These are phyloP conservation scores for Dicerorhinus sumatrensis DNA, from an alignment of 2,113 vertebrate species.

Conservation along the genomic window DNA sequence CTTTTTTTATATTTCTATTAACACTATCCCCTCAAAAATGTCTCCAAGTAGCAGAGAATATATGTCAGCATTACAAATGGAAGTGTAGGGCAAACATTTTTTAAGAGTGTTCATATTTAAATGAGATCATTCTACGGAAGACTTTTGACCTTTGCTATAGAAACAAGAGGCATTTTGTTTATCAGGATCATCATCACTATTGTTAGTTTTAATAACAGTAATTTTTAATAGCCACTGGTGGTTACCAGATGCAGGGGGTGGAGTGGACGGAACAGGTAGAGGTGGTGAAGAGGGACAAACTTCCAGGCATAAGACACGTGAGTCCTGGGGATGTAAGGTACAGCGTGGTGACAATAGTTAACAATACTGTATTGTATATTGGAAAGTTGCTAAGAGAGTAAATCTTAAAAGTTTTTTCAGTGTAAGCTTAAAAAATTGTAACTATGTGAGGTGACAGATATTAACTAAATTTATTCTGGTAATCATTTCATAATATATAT, in stretches of 20 bases:
- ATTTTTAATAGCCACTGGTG: neutral
- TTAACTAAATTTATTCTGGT: neutral
- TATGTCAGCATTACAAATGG: neutral
- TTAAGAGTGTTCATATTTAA: neutral
- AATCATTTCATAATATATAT: neutral
- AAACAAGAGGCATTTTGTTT: neutral
- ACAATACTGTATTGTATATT: neutral
- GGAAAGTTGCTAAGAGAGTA: neutral
- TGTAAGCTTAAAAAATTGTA: neutral
- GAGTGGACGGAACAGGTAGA: neutral
- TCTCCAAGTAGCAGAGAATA: neutral
- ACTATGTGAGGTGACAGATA: neutral
- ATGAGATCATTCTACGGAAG: neutral
- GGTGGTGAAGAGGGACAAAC: neutral
- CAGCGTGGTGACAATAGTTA: neutral
- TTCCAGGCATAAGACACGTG: neutral
- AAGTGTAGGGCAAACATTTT: neutral
- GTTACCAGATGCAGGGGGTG: neutral
- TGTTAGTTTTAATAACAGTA: neutral
- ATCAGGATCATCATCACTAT: neutral
- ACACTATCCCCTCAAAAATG: neutral
- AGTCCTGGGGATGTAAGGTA: neutral
- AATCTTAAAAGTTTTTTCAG: neutral
- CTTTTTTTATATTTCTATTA: neutral
- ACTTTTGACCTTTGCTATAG: neutral